Base-by-base conservation (phyloP, 1,140 invertebrate species). In the Caerostris extrusa region DNA sequence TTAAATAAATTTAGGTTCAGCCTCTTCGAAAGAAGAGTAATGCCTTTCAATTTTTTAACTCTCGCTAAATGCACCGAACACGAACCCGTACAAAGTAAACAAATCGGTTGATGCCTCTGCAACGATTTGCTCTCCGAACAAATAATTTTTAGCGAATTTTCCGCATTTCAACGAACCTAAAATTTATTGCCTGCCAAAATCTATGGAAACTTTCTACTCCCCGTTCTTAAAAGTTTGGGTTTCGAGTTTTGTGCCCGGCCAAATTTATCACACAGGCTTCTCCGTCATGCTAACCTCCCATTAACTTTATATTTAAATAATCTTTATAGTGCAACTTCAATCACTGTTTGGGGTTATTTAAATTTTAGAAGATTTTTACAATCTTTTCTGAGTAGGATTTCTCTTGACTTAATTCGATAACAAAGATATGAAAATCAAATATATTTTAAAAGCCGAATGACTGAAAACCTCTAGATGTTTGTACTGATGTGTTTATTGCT, bases 131-230 rank as follows among this genome's bases (percentile, higher is more conserved):
- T 85, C 17, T 56, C 57, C 14, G 17, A 57, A 57, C 55, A 85
- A 85, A 58, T 56, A 58, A 57, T 58, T 85, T 85, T 56, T 85
- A 57, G 55, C 82, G 55, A 85, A 85, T 57, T n/a, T 57, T 56
- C 82, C 82, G 57, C 56, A 85, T 85, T 85, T 85, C 82, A 57
- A 85, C 55, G 82, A 85, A 85, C 82, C 55, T 56, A 12, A 56
- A 85, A 85, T 85, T 85, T 85, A 85, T 85, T 7, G 57, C 57
- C 82, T 85, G 82, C 82, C 82, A 85, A 85, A 85, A 58, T 14
- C 82, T 85, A 58, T 58, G 55, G 57, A 85, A 85, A 58, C 57
- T 85, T 85, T 58, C 6, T 3, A 57, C 6, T n/a, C 14, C 34
- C 34, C 53, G 14, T 58, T 85, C 82, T 85, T 85, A n/a, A 85